These are phyloP conservation scores for Drusus annulatus DNA, from an alignment of 1,140 invertebrate species.

Conservation along the genomic window DNA sequence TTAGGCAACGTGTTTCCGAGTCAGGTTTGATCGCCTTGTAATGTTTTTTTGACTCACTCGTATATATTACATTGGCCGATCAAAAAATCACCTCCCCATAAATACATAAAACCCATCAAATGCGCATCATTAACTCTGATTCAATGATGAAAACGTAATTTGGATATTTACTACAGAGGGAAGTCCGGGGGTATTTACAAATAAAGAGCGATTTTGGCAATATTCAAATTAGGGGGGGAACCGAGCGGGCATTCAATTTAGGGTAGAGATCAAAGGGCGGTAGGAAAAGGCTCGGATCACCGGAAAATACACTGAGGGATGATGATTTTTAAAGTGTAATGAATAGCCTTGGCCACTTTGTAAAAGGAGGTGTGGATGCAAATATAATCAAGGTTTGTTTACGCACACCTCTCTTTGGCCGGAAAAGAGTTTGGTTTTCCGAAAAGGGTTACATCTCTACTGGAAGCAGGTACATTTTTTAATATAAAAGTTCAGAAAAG, in stretches of 20 bases:
- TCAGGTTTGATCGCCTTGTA: too few relatives aligned
- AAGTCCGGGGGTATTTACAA: conserved; percentile 15
- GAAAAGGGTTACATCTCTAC: too few relatives aligned
- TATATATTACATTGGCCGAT: neutral
- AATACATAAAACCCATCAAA: neutral
- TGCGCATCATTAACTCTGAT: conserved; percentile 27
- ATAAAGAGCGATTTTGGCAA: neutral
- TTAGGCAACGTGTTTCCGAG: too few relatives aligned
- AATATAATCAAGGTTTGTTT: neutral
- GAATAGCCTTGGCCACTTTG: neutral
- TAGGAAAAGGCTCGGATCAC: neutral
- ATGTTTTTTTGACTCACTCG: too few relatives aligned
- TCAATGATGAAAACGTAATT: conserved; percentile 27
- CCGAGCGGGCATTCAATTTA: conserved; percentile 4
- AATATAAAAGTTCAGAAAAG: too few relatives aligned
- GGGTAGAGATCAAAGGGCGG: conserved; percentile 14
- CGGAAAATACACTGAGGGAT: conserved; percentile 5
- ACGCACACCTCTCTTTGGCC: too few relatives aligned
- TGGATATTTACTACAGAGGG: conserved; percentile 17
- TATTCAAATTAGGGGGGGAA: neutral
- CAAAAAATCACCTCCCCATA: neutral
- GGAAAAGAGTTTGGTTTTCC: too few relatives aligned
- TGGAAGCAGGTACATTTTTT: too few relatives aligned
- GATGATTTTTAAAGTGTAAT: conserved; percentile 14
- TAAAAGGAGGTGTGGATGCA: neutral